These are phyloP conservation scores for Rhadina sibilatrix DNA, from an alignment of 2,113 vertebrate species.

Conservation along the genomic window DNA sequence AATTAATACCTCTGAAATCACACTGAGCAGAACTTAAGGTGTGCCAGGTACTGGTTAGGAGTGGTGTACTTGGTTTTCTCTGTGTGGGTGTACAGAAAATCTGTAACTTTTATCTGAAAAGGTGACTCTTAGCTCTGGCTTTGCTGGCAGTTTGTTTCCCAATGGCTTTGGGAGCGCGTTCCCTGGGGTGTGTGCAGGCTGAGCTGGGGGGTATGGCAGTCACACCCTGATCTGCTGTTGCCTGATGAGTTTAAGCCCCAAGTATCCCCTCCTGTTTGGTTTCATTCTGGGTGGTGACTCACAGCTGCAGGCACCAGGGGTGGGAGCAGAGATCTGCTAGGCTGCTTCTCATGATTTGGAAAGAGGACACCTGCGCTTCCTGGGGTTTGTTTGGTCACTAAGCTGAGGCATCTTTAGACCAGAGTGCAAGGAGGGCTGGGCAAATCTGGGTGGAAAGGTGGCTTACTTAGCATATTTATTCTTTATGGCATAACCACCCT, in stretches of 20 bases:
- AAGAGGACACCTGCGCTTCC: accelerated
- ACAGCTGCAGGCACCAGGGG: neutral
- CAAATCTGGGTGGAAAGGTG: neutral
- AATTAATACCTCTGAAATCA: neutral
- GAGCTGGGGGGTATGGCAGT: neutral
- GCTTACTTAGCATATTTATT: neutral
- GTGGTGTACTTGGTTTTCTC: neutral
- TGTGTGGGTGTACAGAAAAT: neutral
- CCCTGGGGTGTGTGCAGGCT: neutral
- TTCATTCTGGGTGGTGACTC: neutral
- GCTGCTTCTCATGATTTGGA: neutral
- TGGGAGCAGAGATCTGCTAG: neutral
- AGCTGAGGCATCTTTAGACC: neutral
- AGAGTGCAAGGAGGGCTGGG: neutral
- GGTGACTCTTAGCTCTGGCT: neutral
- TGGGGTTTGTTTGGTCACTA: neutral
- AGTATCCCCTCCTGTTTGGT: neutral
- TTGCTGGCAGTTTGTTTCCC: neutral
- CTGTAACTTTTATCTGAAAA: neutral
- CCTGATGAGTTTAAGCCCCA: neutral
- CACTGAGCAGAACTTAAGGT: neutral
- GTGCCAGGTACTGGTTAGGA: neutral
- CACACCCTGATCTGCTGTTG: neutral
- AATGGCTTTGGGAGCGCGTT: accelerated
- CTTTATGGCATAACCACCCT: neutral